Base-by-base conservation (phyloP, 2,113 vertebrate species). In the Smithornis capensis region DNA sequence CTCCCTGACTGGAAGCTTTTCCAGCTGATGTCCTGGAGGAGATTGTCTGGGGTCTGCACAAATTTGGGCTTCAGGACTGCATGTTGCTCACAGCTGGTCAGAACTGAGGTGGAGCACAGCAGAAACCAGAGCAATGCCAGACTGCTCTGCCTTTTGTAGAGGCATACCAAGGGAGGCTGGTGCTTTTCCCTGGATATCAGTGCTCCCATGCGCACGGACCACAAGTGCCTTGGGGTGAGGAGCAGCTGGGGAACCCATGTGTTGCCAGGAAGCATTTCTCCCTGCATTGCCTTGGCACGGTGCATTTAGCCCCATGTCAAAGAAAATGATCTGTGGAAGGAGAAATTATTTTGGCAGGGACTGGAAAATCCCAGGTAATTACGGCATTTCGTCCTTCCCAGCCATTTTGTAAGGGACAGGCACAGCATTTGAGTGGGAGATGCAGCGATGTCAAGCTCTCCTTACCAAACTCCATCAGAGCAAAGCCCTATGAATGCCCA, bases 121-220 rank as follows among this genome's bases (percentile, higher is more conserved):
- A 53, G 57, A 62, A 67, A 33, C 15, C 24, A 40, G 47, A 42
- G 63, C 17, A 42, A 31, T 47, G 71, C 53, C 25, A 33, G 55
- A 8, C 13, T 82, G 33, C 23, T 76, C 33, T 53, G n/a, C 4
- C 21, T 57, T 64, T 69, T 65, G 19, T n/a, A 0, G 0, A 40
- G 22, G 11, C 11, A 19, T 73, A 7, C 45, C 12, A 16, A 28
- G 10, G 23, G 38, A 69, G 22, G 31, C 37, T 68, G 28, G 19
- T 37, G 0, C 50, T 56, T 19, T 38, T 77, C 17, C 29, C 10
- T 62, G 71, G 50, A 57, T 57, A 49, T 7, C 0, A 0, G 15
- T 37, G 15, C 27, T 83, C n/a, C 38, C 14, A 2, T 0, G 0
- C 40, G 47, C 38, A 29, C 12, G 0, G 0, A 23, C 18, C 24